Base-by-base conservation (phyloP, 2,888 invertebrate genomes). In the Adela reaumurella region DNA sequence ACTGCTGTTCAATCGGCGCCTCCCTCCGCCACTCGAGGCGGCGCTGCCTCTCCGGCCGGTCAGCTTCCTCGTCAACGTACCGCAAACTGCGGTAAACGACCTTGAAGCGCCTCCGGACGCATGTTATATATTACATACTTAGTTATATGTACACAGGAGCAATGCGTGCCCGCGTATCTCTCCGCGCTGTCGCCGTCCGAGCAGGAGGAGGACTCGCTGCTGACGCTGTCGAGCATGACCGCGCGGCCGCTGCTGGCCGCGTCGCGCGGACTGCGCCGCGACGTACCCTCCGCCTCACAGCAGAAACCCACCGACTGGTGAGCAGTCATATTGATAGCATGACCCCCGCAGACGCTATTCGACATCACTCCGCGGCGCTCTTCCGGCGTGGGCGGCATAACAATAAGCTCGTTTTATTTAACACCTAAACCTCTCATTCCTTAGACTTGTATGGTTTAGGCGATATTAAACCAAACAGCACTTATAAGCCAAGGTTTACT, bases 171-270 rank as follows among this genome's bases (percentile, higher is more conserved):
- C 24, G 77, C 77, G 1, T 78, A 78, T 49, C 61, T 78, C 0
- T 73, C 77, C 14, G 77, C 77, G 41, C 74, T 76, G 74, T 78
- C 78, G 0, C 78, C 77, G 2, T 73, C 81, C 18, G 88, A 88
- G 62, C 84, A 83, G 48, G 88, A 88, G 62, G 88, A 87, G 60
- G 88, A 88, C 62, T 88, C 88, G 51, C 68, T 88, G 55, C 70
- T 88, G 65, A 88, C 88, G 17, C 83, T 88, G 46, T 88, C 88
- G 18, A 88, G 88, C 53, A 82, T 88, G 56, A 88, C 88, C 20
- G 88, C 87, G 17, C 74, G 87, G 28, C 88, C 88, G 28, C 71
- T 88, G 58, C 83, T 88, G 55, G 88, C 88, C 28, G 88, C 87
- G 53, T 86, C 87, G 1, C 77, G 83, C 46, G 85, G 86, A 55